A percentile compares a stretch with the other conserved stretches of the same genome.
These are phyloP conservation scores for Volucella zonaria DNA, from an alignment of 2,888 invertebrate genomes.

Conservation along the genomic window DNA sequence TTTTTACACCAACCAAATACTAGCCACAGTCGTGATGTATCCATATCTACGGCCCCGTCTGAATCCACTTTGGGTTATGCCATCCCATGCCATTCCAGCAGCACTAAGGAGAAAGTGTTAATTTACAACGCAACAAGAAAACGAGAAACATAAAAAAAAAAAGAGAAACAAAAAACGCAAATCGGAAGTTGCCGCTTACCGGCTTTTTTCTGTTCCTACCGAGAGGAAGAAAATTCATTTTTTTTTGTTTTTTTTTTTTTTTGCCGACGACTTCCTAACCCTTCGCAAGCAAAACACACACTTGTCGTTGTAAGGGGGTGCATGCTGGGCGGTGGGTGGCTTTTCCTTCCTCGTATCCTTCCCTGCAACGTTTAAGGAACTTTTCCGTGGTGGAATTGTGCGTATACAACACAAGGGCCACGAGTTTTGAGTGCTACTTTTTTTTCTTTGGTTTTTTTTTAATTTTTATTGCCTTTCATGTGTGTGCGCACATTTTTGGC, in stretches of 20 bases:
- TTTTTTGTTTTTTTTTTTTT: constrained; percentile 28
- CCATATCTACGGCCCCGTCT: neutral
- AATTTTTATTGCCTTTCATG: constrained; percentile 46
- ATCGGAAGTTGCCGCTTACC: constrained; percentile 72
- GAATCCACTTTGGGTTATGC: constrained; percentile 23
- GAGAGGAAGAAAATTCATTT: constrained; percentile 27
- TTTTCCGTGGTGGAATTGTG: constrained; percentile 36
- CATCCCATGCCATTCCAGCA: neutral
- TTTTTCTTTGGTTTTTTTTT: constrained; percentile 26
- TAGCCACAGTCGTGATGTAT: constrained; percentile 14
- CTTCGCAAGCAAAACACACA: neutral
- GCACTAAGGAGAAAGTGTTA: constrained; percentile 51
- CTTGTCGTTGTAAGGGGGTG: neutral
- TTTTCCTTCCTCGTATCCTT: neutral
- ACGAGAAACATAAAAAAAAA: neutral
- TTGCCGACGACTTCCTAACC: constrained; percentile 31
- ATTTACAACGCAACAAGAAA: constrained; percentile 67
- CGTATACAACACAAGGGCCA: constrained; percentile 32
- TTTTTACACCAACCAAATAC: neutral
- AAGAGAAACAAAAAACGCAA: constrained; percentile 39
- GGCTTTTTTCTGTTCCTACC: constrained; percentile 53
- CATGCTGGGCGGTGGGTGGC: constrained; percentile 20
- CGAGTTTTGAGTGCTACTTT: neutral
- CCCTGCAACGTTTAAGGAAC: constrained; percentile 30
- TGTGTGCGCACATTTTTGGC: constrained; percentile 61